phyloP scores from a whole-genome alignment of 92 coral and sea anemone species.

The Bergia sp. region DNA sequence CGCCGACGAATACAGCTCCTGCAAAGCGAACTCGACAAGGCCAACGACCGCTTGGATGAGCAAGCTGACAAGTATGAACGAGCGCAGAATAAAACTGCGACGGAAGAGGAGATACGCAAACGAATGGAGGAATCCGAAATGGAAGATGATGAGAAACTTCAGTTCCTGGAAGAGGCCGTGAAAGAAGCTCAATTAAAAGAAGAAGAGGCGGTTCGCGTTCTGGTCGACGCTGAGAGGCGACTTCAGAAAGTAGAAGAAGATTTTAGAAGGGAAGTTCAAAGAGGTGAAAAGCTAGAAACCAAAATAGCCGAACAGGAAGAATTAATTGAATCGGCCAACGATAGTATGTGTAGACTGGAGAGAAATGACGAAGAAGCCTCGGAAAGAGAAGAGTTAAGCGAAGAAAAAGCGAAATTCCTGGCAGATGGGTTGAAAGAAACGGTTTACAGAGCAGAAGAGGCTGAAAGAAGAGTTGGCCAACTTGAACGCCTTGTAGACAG shows the following conservation, averaged over 20 bases:
- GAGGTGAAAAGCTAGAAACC: slow-evolving; percentile 19
- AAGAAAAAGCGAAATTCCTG: slow-evolving; percentile 75
- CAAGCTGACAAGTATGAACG: slow-evolving; percentile 40
- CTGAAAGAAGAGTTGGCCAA: slow-evolving; percentile 60
- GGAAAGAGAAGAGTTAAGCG: slow-evolving; percentile 77
- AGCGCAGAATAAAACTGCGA: slow-evolving; percentile 56
- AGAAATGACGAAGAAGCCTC: slow-evolving; percentile 73
- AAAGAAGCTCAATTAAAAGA: slow-evolving; percentile 56
- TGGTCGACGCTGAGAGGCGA: slow-evolving; percentile 79
- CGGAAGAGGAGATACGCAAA: slow-evolving; percentile 69
- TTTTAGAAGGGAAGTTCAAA: slow-evolving; percentile 50
- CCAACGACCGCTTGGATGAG: slow-evolving; percentile 59
- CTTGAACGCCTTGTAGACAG: slow-evolving; percentile 62
- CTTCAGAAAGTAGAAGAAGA: slow-evolving; percentile 64
- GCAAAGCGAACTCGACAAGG: slow-evolving; percentile 56
- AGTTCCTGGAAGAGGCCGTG: slow-evolving; percentile 56
- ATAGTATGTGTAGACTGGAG: slow-evolving; percentile 68
- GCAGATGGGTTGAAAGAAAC: slow-evolving; percentile 71
- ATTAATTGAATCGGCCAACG: slow-evolving; percentile 44
- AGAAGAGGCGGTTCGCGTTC: slow-evolving; percentile 61
- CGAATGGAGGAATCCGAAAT: slow-evolving; percentile 83
- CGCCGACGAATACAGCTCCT: slow-evolving; percentile 63
- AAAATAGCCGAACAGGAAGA: slow-evolving; percentile 33
- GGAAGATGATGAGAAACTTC: slow-evolving; percentile 85
- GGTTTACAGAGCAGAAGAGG: slow-evolving; percentile 64